Percentiles rank a stretch among this genome's conserved stretches.
phyloP scores from a whole-genome alignment of 2,797 vertebrate species.

The Crenuchus spilurus region DNA sequence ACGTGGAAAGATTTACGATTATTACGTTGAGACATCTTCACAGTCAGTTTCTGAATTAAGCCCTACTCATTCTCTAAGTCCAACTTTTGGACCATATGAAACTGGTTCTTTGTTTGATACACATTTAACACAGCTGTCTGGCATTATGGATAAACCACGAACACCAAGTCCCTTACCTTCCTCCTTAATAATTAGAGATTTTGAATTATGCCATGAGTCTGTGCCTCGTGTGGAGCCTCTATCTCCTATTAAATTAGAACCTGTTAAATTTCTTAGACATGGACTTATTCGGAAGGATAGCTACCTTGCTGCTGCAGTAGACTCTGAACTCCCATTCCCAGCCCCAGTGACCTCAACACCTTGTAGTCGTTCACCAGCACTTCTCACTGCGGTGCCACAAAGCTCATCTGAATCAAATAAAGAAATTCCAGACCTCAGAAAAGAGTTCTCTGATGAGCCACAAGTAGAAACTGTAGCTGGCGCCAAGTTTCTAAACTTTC shows the following conservation, averaged over 20 bases:
- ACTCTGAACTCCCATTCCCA: constrained; percentile 71
- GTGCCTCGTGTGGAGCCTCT: constrained; percentile 42
- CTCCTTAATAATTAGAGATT: constrained; percentile 66
- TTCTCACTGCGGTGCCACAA: constrained; percentile 41
- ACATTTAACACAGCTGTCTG: constrained; percentile 52
- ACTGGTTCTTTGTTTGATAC: constrained; percentile 35
- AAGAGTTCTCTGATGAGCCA: constrained; percentile 30
- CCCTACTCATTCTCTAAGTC: constrained; percentile 8
- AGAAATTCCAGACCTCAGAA: constrained; percentile 41
- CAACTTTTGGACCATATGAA: rapidly evolving
- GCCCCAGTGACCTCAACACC: constrained; percentile 6
- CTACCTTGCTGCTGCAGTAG: constrained; percentile 75
- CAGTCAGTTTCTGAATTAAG: constrained; percentile 68
- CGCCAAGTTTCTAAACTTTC: constrained; percentile 66
- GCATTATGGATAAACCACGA: constrained; percentile 54
- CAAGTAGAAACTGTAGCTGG: constrained; percentile 60
- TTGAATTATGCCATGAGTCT: constrained; percentile 54
- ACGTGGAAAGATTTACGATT: constrained; percentile 87
- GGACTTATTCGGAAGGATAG: constrained; percentile 76
- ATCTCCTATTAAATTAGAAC: constrained; percentile 45
- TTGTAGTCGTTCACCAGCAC: neutral
- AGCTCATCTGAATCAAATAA: constrained; percentile 21
- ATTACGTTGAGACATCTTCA: constrained; percentile 83
- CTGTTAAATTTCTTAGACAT: constrained; percentile 54
- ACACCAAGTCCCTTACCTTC: constrained; percentile 65